phyloP scores from a whole-genome alignment of 2,888 invertebrate species.

The Trissolcus japonicus region DNA sequence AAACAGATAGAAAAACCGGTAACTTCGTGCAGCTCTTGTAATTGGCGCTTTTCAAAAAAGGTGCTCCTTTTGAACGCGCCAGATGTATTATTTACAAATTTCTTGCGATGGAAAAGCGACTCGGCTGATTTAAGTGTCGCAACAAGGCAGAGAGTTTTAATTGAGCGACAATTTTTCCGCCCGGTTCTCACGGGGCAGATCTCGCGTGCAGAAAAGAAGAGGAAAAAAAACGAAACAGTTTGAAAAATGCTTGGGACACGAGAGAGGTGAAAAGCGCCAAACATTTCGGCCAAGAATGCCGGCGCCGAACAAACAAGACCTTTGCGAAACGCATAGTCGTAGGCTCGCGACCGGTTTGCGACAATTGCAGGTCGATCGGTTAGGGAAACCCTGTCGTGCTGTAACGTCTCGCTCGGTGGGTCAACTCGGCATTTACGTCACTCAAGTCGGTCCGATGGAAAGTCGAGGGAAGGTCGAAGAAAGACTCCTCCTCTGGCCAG shows the following conservation, averaged over 20 bases:
- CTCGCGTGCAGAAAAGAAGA: no score
- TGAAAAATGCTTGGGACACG: slow-evolving; percentile 25
- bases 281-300: slow-evolving; percentile 47
- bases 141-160: no score
- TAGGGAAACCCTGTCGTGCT: slow-evolving; percentile 53
- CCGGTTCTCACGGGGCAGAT: no score
- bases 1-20: background rate
- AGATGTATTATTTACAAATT: no score
- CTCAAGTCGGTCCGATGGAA: slow-evolving; percentile 50
- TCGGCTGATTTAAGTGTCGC: no score
- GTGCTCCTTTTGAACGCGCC: slow-evolving; percentile 17
- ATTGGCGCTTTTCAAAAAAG: background rate
- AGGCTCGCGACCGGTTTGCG: slow-evolving; percentile 45
- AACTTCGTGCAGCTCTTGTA: background rate
- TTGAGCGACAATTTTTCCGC: no score
- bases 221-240: no score
- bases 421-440: slow-evolving; percentile 52
- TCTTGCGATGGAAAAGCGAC: no score
- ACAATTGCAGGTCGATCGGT: slow-evolving; percentile 53
- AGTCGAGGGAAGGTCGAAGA: slow-evolving; percentile 56
- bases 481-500: slow-evolving; percentile 48
- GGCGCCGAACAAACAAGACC: slow-evolving; percentile 43
- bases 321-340: slow-evolving; percentile 50
- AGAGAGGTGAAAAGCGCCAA: slow-evolving; percentile 40
- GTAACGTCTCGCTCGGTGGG: slow-evolving; percentile 49